Evolutionary conservation across 2,797 vertebrate genomes (phyloP).

Genomic region (Pseudochirops corinnae): DNA sequence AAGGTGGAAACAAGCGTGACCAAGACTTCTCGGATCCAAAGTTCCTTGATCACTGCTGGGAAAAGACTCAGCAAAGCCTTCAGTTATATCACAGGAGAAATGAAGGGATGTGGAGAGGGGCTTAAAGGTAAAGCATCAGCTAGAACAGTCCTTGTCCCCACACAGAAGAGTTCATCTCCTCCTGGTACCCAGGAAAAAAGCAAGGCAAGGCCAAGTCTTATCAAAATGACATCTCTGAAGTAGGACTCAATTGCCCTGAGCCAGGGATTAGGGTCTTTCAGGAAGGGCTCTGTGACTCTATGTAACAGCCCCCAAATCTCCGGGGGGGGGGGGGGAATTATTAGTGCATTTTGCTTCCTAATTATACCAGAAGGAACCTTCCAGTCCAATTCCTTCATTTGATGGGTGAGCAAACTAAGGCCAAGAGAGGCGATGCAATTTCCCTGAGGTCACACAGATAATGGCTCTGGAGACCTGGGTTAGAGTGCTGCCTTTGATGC

Average conservation of each 20-base stretch:
- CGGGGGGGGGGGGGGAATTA: not conserved
- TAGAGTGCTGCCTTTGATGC: not conserved
- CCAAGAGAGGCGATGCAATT: not conserved
- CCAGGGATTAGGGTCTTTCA: not conserved
- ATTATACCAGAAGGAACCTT: not conserved
- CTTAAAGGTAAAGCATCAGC: constrained; percentile 89
- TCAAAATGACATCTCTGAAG: not conserved
- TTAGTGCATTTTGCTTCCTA: not conserved
- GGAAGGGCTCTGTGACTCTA: not conserved
- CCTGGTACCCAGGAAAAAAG: rapidly evolving
- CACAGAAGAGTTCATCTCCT: not conserved
- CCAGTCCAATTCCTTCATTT: not conserved
- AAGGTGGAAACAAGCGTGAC: constrained; percentile 70
- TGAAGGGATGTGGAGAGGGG: constrained; percentile 91
- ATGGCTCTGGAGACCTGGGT: not conserved
- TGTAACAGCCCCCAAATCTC: not conserved
- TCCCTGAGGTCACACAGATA: not conserved
- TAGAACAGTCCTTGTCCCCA: not conserved
- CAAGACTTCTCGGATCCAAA: constrained; percentile 68
- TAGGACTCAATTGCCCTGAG: not conserved
- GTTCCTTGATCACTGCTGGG: constrained; percentile 59
- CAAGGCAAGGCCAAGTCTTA: rapidly evolving
- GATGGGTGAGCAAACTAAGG: not conserved
- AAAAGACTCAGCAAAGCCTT: constrained; percentile 85
- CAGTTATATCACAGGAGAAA: constrained; percentile 92